Percentiles rank a stretch among this genome's conserved stretches.
Conservation (phyloP, 2,797 vertebrate genomes). For the Gymnoscopelus microlampas region DNA sequence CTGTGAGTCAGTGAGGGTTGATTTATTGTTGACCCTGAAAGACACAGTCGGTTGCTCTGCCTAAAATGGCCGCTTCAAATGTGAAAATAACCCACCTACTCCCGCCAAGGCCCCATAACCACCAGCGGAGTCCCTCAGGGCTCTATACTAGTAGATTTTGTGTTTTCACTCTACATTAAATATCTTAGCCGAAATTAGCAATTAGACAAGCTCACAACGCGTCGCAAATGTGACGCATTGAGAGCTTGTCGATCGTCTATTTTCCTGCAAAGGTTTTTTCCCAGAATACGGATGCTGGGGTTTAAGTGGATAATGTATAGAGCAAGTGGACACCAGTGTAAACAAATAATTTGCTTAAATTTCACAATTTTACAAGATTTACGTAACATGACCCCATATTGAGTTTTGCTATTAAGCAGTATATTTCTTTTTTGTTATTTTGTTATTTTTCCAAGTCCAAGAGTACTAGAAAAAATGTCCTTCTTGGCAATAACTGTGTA, state of each 20-base stretch:
- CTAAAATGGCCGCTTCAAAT: conserved; percentile 42
- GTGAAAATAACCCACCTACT: conserved; percentile 29
- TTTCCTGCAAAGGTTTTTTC: no score
- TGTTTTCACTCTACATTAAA: no score
- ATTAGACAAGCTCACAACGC: no score
- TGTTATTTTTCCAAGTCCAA: conserved; percentile 40
- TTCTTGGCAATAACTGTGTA: conserved; percentile 34
- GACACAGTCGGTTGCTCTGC: conserved; percentile 48
- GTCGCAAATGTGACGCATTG: no score
- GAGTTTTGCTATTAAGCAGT: conserved; percentile 31
- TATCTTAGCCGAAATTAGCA: no score
- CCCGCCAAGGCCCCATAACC: conserved; percentile 45
- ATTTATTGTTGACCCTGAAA: conserved; percentile 59
- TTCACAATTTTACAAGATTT: conserved; percentile 35
- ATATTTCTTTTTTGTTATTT: not conserved
- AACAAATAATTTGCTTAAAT: conserved; percentile 44
- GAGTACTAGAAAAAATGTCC: conserved; percentile 52
- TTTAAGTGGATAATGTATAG: conserved; percentile 24
- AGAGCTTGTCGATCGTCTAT: no score
- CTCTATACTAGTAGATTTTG: no score
- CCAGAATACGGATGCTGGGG: no score
- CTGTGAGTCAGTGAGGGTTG: conserved; percentile 27
- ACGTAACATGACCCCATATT: conserved; percentile 54
- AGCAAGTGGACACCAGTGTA: conserved; percentile 57
- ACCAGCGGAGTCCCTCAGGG: no score